Percentiles rank a stretch among this genome's conserved stretches.
These are phyloP conservation scores for Bombus impatiens DNA, from an alignment of 1,140 invertebrate species.

Conservation along the genomic window DNA sequence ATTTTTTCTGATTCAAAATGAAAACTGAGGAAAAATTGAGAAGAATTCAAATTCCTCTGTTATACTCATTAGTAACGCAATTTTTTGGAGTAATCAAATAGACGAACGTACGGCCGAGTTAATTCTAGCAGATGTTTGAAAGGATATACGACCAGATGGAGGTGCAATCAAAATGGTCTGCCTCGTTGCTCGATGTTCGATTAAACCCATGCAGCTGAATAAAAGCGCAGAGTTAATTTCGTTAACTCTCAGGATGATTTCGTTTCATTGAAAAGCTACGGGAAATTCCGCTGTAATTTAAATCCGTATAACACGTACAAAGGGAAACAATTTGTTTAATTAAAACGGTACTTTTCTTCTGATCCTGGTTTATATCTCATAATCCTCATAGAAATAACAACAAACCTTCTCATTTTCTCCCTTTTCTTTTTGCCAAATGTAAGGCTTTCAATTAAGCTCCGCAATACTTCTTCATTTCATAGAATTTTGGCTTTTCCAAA, in stretches of 20 bases:
- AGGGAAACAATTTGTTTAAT: not conserved
- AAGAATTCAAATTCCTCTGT: not conserved
- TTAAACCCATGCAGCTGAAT: not conserved
- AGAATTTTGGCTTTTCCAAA: not conserved
- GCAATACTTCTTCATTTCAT: not conserved
- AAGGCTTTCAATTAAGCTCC: not conserved
- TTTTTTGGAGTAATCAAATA: not conserved
- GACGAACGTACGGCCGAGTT: not conserved
- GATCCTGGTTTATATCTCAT: not conserved
- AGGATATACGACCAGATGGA: not conserved
- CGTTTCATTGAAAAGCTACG: no score
- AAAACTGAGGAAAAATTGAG: not conserved
- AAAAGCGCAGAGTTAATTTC: not conserved
- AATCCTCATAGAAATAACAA: not conserved
- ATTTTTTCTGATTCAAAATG: not conserved
- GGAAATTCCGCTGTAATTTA: not conserved
- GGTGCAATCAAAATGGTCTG: conserved; percentile 23
- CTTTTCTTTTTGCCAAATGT: not conserved
- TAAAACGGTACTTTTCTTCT: not conserved
- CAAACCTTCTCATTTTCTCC: not conserved
- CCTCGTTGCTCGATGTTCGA: conserved; percentile 3
- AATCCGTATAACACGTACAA: not conserved
- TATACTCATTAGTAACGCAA: not conserved
- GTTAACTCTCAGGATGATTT: not conserved
- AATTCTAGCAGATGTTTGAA: not conserved